Conservation (phyloP, 2,113 vertebrate genomes). For the Microcebus jonahi region DNA sequence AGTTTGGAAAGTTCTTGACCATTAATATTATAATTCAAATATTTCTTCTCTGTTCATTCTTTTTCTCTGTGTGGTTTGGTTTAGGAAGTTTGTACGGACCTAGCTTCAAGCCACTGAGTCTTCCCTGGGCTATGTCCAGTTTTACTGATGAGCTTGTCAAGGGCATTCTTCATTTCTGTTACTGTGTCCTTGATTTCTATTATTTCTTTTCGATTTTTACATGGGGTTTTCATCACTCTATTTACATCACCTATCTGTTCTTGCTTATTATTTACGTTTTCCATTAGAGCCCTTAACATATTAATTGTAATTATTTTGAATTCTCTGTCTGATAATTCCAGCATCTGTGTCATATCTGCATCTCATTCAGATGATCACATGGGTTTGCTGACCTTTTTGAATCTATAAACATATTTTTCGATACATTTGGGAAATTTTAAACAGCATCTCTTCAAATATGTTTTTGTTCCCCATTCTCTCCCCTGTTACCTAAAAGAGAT, state of each 20-base stretch:
- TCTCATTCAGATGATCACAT: slow-evolving; percentile 9
- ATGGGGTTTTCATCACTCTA: background rate
- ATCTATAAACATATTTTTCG: slow-evolving; percentile 34
- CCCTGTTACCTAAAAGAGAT: background rate
- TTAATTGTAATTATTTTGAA: background rate
- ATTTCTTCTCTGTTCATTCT: background rate
- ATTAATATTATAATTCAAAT: background rate
- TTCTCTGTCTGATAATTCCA: slow-evolving; percentile 3
- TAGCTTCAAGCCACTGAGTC: background rate
- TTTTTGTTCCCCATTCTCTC: background rate
- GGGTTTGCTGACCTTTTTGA: slow-evolving; percentile 22
- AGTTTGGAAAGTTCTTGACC: background rate
- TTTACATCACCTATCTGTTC: background rate
- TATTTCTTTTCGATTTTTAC: no score
- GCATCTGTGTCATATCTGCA: background rate
- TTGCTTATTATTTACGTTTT: background rate
- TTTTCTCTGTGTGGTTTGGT: background rate
- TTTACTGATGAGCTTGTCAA: background rate
- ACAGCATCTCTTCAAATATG: background rate
- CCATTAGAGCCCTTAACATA: background rate
- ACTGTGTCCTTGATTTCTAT: no score
- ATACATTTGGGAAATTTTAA: background rate
- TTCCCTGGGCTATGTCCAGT: background rate
- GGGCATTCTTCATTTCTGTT: background rate
- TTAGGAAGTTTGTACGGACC: background rate